Conservation (phyloP, 2,113 vertebrate genomes). For the Toxotes jaculatrix region DNA sequence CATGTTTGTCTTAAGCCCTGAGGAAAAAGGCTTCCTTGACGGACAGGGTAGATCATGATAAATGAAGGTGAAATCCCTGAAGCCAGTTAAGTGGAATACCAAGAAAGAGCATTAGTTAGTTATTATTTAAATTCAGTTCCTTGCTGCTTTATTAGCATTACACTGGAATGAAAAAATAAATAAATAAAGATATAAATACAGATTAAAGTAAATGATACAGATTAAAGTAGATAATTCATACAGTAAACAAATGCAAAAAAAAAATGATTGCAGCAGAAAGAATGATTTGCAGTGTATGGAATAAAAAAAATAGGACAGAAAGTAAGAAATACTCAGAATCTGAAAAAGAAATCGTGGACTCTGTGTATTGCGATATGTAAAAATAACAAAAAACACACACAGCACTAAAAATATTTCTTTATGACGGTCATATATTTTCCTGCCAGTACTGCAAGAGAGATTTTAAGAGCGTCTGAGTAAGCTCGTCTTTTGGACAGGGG, state of each 20-base stretch:
- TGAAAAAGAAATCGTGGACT: not conserved
- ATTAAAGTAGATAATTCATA: not conserved
- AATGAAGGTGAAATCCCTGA: not conserved
- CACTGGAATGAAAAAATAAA: not conserved
- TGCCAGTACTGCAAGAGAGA: not conserved
- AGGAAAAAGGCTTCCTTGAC: not conserved
- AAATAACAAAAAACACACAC: not conserved
- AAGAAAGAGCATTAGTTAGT: not conserved
- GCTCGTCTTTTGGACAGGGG: not conserved
- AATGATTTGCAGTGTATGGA: not conserved
- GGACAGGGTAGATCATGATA: constrained; percentile 7
- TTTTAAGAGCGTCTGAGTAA: not conserved
- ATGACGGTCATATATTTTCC: not conserved
- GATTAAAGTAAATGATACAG: not conserved
- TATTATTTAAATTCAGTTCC: not conserved
- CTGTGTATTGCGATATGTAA: not conserved
- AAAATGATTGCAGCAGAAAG: too few relatives aligned
- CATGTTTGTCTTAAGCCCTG: not conserved
- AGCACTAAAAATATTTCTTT: not conserved
- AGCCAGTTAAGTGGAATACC: not conserved
- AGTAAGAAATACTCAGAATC: not conserved
- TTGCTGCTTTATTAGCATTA: not conserved
- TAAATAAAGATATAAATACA: too few relatives aligned
- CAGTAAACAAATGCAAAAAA: not conserved
- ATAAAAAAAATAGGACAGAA: too few relatives aligned